Evolutionary conservation across 2,888 invertebrate species (phyloP).

Genomic region (Scaptomyza parva): DNA sequence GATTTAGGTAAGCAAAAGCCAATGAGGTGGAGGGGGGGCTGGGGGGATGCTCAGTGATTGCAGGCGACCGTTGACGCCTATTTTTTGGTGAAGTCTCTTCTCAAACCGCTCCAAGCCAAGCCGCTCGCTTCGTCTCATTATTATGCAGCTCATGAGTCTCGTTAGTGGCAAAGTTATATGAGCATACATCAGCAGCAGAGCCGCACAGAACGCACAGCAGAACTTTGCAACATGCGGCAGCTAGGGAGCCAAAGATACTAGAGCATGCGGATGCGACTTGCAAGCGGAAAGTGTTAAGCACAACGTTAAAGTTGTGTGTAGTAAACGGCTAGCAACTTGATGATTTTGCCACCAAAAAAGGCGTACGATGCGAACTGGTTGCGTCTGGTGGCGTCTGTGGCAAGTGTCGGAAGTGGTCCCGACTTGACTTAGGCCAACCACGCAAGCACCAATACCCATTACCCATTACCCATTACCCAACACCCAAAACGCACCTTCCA

Average conservation of each 20-base stretch:
- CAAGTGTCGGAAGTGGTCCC: slow-evolving; percentile 44
- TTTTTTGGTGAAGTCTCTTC: slow-evolving; percentile 52
- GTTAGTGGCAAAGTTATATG: slow-evolving; percentile 79
- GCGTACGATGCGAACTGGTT: slow-evolving; percentile 6
- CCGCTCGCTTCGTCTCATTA: slow-evolving; percentile 71
- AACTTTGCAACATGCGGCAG: slow-evolving; percentile 71
- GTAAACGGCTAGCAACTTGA: slow-evolving; percentile 72
- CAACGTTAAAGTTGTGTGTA: slow-evolving; percentile 41
- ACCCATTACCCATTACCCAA: too few species aligned
- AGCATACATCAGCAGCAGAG: slow-evolving; percentile 68
- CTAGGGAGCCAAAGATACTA: neutral
- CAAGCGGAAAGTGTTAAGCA: slow-evolving; percentile 77
- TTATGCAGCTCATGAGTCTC: slow-evolving; percentile 79
- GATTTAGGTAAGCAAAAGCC: neutral
- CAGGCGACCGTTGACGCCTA: slow-evolving; percentile 58
- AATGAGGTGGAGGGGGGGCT: neutral
- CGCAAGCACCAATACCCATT: neutral
- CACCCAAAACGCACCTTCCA: neutral
- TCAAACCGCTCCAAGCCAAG: slow-evolving; percentile 22
- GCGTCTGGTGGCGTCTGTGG: slow-evolving; percentile 26
- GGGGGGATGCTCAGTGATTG: slow-evolving; percentile 53
- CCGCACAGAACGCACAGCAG: slow-evolving; percentile 62
- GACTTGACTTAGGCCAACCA: slow-evolving; percentile 45
- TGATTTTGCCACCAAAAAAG: slow-evolving; percentile 28
- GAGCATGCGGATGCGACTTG: slow-evolving; percentile 43